These are phyloP conservation scores for Osmerus eperlanus DNA, from an alignment of 2,113 vertebrate genomes.

Conservation along the genomic window DNA sequence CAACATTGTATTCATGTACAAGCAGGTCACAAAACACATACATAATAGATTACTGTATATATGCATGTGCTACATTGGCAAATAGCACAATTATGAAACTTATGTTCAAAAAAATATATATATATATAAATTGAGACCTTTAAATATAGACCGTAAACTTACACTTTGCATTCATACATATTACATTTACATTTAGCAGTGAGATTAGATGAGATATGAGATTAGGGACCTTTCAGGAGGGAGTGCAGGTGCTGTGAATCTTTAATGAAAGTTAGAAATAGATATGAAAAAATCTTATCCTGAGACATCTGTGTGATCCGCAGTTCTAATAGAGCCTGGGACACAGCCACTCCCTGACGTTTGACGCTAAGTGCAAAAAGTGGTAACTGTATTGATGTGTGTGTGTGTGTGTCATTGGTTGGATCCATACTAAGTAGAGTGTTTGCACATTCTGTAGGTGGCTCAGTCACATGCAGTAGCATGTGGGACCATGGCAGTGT, in stretches of 20 bases:
- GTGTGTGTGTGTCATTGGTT: slow-evolving; percentile 32
- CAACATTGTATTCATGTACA: background rate
- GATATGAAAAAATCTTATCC: slow-evolving; percentile 30
- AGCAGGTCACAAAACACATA: too few species aligned
- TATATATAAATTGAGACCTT: too few species aligned
- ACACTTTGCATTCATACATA: too few species aligned
- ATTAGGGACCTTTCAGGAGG: too few species aligned
- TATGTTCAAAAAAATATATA: too few species aligned
- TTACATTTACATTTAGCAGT: too few species aligned
- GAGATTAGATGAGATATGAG: too few species aligned
- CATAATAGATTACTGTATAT: too few species aligned
- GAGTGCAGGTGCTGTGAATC: background rate
- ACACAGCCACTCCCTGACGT: slow-evolving; percentile 34
- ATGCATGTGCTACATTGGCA: too few species aligned
- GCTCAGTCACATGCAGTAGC: too few species aligned
- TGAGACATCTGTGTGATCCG: slow-evolving; percentile 49
- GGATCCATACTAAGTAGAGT: slow-evolving; percentile 36
- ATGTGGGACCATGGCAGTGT: background rate
- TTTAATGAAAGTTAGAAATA: background rate
- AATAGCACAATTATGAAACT: too few species aligned
- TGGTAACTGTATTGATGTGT: slow-evolving; percentile 16
- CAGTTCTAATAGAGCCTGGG: slow-evolving; percentile 58
- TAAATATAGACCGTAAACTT: too few species aligned
- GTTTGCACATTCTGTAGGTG: background rate
- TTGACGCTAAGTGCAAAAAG: slow-evolving; percentile 44